Conservation (phyloP, 2,113 vertebrate genomes). For the Sterrhoptilus dennistouni region DNA sequence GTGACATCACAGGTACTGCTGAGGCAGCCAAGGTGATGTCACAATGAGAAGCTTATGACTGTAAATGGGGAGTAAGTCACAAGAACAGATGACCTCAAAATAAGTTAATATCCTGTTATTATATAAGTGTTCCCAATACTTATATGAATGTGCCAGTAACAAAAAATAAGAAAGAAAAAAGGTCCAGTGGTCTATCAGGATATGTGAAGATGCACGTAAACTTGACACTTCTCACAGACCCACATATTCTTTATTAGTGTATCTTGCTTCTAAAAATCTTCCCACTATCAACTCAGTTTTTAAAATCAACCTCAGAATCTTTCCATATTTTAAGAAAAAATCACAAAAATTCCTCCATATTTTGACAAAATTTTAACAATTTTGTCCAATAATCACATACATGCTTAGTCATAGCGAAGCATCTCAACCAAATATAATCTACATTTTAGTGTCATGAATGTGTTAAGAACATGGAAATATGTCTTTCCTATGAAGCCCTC, state of each 20-base stretch:
- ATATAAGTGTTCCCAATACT: conserved; percentile 33
- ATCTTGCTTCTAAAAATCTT: background rate
- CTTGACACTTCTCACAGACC: background rate
- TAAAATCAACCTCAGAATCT: background rate
- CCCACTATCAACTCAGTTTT: background rate
- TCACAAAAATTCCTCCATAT: background rate
- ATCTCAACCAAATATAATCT: background rate
- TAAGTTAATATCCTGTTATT: background rate
- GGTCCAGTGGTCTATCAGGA: accelerated
- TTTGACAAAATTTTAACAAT: background rate
- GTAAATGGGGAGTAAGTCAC: background rate
- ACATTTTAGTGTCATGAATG: background rate
- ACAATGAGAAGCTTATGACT: conserved; percentile 29
- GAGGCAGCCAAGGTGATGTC: conserved; percentile 1
- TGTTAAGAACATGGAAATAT: background rate
- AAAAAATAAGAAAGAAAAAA: background rate
- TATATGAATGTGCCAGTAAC: background rate
- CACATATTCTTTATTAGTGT: background rate
- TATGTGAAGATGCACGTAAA: background rate
- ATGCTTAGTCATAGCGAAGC: background rate
- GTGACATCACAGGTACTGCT: conserved; percentile 41
- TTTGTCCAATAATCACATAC: background rate
- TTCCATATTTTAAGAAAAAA: background rate
- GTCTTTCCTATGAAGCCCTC: background rate
- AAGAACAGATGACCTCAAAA: conserved; percentile 33